Conservation (phyloP, 64 coral and sea anemone genomes). For the Montipora sp. region DNA sequence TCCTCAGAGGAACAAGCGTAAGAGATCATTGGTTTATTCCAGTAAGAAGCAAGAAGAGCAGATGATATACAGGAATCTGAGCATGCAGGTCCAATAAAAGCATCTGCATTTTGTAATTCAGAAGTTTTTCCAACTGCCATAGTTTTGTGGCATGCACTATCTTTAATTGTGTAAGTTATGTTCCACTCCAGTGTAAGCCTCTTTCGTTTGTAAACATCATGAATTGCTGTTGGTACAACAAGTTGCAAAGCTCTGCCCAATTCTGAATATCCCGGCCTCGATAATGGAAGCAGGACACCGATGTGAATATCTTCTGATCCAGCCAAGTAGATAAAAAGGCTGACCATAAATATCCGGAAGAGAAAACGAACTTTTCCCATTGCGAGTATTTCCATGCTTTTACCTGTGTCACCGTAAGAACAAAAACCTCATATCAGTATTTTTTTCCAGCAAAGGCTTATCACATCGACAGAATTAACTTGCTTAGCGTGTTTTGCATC, state of each 20-base stretch:
- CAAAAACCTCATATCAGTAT: not conserved
- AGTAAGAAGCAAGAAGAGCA: slow-evolving; percentile 60
- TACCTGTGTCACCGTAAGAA: not conserved
- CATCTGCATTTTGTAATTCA: slow-evolving; percentile 58
- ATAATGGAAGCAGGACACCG: slow-evolving; percentile 65
- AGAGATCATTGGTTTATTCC: slow-evolving; percentile 92
- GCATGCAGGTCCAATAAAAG: slow-evolving; percentile 85
- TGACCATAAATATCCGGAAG: not conserved
- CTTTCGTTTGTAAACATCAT: slow-evolving; percentile 34
- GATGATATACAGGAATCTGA: slow-evolving; percentile 67
- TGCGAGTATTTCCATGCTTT: not conserved
- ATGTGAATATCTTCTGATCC: not conserved
- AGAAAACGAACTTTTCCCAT: not conserved
- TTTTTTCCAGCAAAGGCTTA: too few relatives aligned
- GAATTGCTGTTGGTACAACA: slow-evolving; percentile 59
- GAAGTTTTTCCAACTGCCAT: slow-evolving; percentile 58
- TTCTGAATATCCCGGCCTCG: slow-evolving; percentile 34
- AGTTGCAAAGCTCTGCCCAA: slow-evolving; percentile 66
- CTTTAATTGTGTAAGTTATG: slow-evolving; percentile 67
- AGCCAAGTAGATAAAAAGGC: not conserved
- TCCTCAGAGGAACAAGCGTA: slow-evolving; percentile 80
- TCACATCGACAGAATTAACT: too few relatives aligned
- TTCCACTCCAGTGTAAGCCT: slow-evolving; percentile 60
- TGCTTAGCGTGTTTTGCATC: too few relatives aligned
- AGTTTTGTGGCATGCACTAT: slow-evolving; percentile 73